phyloP scores from a whole-genome alignment of 2,888 invertebrate species.

The Poecilus cupreus region DNA sequence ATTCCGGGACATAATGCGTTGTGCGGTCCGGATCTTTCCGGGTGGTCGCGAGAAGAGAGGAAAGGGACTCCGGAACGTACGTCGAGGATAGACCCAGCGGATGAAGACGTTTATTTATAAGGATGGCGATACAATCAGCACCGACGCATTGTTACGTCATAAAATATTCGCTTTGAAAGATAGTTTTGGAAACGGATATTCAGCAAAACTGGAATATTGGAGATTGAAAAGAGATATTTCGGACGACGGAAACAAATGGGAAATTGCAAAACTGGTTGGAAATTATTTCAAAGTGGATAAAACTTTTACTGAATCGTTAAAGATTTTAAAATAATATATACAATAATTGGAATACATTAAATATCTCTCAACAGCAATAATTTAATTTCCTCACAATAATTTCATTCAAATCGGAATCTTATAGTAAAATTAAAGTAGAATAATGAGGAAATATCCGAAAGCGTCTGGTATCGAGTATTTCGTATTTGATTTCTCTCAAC shows the following conservation, averaged over 20 bases:
- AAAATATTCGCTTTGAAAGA: slow-evolving; percentile 42
- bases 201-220: slow-evolving; percentile 33
- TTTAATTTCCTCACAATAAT: neutral
- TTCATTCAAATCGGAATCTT: neutral
- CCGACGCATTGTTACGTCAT: slow-evolving; percentile 43
- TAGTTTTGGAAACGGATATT: slow-evolving; percentile 24
- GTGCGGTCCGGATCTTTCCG: neutral
- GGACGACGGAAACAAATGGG: slow-evolving; percentile 33
- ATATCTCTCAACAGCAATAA: no score
- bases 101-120: slow-evolving; percentile 40
- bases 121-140: slow-evolving; percentile 43
- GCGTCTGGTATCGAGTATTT: slow-evolving; percentile 9
- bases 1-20: slow-evolving; percentile 23
- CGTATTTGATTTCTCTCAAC: slow-evolving; percentile 16
- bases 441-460: neutral
- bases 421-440: slow-evolving; percentile 11
- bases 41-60: neutral
- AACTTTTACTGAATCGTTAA: no score
- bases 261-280: slow-evolving; percentile 8
- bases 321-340: neutral
- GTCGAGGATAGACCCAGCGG: slow-evolving; percentile 19
- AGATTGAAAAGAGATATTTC: slow-evolving; percentile 31
- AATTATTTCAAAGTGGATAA: neutral
- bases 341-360: no score
- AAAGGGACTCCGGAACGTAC: neutral